phyloP scores from a whole-genome alignment of 1,140 invertebrate genomes.

The Zaprionus inermis region DNA sequence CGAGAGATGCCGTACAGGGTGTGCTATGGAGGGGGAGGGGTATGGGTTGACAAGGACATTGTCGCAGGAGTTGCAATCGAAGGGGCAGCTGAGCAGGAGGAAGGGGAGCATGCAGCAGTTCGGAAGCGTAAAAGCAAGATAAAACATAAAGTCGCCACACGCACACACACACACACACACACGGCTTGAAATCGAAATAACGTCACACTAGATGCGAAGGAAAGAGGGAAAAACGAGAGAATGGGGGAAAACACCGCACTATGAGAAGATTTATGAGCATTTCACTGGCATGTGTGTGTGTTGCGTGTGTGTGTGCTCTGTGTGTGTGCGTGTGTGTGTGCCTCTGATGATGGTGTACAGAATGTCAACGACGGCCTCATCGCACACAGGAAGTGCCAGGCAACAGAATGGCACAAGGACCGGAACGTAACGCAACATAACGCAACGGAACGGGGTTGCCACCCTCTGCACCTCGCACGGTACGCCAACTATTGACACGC shows the following conservation, averaged over 20 bases:
- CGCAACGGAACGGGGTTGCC: slow-evolving; percentile 21
- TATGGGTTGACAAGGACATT: slow-evolving; percentile 3
- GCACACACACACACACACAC: slow-evolving; percentile 36
- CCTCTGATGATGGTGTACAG: slow-evolving; percentile 38
- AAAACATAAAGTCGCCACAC: slow-evolving; percentile 61
- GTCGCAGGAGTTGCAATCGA: slow-evolving; percentile 22
- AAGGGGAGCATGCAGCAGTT: slow-evolving; percentile 37
- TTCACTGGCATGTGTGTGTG: slow-evolving; percentile 28
- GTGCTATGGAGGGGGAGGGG: not conserved
- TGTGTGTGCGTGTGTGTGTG: slow-evolving; percentile 21
- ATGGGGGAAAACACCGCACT: not conserved
- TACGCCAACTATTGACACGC: slow-evolving; percentile 67
- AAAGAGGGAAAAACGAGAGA: not conserved
- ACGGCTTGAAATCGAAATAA: slow-evolving; percentile 54
- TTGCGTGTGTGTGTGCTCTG: not conserved
- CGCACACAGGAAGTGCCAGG: slow-evolving; percentile 38
- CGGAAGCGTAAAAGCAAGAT: slow-evolving; percentile 76
- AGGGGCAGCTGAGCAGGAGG: slow-evolving; percentile 6
- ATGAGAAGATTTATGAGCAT: slow-evolving; percentile 55
- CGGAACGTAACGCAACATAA: slow-evolving; percentile 1
- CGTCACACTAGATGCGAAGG: slow-evolving; percentile 16
- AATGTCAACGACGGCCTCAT: slow-evolving; percentile 42
- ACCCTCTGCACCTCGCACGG: not conserved
- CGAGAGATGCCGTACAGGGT: slow-evolving; percentile 10
- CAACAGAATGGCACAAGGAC: slow-evolving; percentile 19